Percentiles rank a stretch among this genome's conserved stretches.
Evolutionary conservation across 1,140 invertebrate genomes (phyloP).

Genomic region (Gonatopus flavifemur): DNA sequence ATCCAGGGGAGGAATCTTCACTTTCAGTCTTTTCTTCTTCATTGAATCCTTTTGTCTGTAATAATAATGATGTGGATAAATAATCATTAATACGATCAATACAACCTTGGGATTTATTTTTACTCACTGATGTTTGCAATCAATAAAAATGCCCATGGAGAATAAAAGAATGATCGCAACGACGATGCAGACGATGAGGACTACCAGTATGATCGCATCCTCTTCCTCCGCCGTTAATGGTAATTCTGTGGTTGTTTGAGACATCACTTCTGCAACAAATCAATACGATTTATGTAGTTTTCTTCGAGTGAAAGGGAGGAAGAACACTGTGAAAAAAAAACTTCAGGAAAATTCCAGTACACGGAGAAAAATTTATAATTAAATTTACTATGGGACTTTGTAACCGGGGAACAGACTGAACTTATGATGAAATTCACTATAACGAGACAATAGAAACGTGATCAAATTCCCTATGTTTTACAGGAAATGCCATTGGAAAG

Average conservation of each 20-base stretch:
- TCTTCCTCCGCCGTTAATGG: conserved; percentile 40
- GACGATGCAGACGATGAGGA: conserved; percentile 59
- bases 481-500: no score
- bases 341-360: no score
- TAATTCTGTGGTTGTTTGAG: conserved; percentile 31
- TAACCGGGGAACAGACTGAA: no score
- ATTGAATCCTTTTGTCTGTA: conserved; percentile 23
- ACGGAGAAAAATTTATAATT: no score
- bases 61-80: neutral
- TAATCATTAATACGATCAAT: neutral
- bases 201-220: conserved; percentile 55
- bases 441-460: no score
- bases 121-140: conserved; percentile 59
- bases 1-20: conserved; percentile 34
- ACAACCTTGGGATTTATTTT: neutral
- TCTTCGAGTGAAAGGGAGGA: no score
- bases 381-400: no score
- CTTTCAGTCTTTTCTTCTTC: conserved; percentile 27
- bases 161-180: conserved; percentile 61
- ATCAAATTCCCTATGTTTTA: no score
- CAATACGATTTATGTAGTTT: neutral
- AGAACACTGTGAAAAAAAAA: no score
- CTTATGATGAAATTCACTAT: no score
- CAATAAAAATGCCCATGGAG: conserved; percentile 63
- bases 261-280: neutral